Evolutionary conservation across 2,888 invertebrate species (phyloP).

Genomic region (Mesodorylaimus sp.): DNA sequence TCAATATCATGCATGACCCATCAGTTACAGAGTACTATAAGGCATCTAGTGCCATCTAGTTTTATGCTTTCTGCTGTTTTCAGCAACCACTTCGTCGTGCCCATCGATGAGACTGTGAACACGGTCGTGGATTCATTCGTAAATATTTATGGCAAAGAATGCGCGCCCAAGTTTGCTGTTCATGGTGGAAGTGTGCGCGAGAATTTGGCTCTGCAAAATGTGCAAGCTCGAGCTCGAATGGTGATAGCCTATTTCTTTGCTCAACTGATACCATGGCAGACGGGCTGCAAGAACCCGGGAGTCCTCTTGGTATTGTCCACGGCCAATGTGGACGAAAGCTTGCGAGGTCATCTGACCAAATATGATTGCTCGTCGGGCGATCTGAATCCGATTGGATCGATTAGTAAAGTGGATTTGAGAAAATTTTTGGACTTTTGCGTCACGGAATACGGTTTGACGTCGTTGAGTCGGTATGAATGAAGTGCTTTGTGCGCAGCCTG

Average conservation of each 20-base stretch:
- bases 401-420: conserved; percentile 74
- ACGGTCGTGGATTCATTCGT: too few relatives aligned
- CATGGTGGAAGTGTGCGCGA: conserved; percentile 74
- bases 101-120: too few relatives aligned
- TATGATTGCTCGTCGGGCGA: conserved; percentile 99
- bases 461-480: conserved; percentile 48
- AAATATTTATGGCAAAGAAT: neutral
- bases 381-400: conserved; percentile 91
- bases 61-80: too few relatives aligned
- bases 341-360: conserved; percentile 91
- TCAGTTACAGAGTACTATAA: too few relatives aligned
- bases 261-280: conserved; percentile 76
- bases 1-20: too few relatives aligned
- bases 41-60: too few relatives aligned
- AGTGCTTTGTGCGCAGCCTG: too few relatives aligned
- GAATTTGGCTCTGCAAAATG: conserved; percentile 84
- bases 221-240: conserved; percentile 89
- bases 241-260: conserved; percentile 87
- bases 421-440: conserved; percentile 35
- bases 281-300: conserved; percentile 50
- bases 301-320: conserved; percentile 74
- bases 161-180: conserved; percentile 54
- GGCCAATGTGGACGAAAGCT: conserved; percentile 86
- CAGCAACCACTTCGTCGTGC: too few relatives aligned
- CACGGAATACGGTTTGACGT: conserved; percentile 27